A percentile compares a stretch with the other conserved stretches of the same genome.
phyloP scores from a whole-genome alignment of 2,113 vertebrate genomes.

The Nyctibius bracteatus region DNA sequence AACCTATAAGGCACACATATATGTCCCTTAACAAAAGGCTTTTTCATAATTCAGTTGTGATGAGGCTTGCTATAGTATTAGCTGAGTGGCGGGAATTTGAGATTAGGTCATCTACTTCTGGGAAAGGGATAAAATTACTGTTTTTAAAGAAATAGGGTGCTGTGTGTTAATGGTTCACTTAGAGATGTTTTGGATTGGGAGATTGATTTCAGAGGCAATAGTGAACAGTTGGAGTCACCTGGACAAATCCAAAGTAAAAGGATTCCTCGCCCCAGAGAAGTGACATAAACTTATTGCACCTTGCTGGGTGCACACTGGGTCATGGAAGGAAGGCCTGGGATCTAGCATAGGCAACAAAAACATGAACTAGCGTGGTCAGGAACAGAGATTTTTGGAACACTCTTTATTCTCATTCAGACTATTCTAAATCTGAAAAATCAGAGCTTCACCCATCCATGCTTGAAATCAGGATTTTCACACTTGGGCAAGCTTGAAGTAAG shows the following conservation, averaged over 20 bases:
- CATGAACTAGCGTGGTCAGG: background rate
- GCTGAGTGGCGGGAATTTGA: background rate
- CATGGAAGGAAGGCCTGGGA: background rate
- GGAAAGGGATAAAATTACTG: background rate
- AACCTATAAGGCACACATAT: background rate
- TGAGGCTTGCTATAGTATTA: background rate
- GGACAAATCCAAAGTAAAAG: background rate
- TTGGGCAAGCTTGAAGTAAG: background rate
- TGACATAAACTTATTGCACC: background rate
- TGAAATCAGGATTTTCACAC: constrained; percentile 16
- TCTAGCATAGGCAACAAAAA: background rate
- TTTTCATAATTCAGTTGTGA: background rate
- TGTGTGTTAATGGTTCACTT: background rate
- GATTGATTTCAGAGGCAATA: background rate
- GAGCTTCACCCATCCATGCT: background rate
- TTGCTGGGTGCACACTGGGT: background rate
- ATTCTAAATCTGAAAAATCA: background rate
- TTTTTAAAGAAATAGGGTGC: background rate
- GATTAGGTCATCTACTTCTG: background rate
- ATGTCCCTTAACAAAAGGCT: background rate
- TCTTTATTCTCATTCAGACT: background rate
- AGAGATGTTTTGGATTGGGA: background rate
- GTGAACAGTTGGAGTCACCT: background rate
- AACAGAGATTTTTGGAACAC: background rate
- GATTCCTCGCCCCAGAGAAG: background rate